Percentiles rank a stretch among this genome's conserved stretches.
These are phyloP conservation scores for Idaea straminata DNA, from an alignment of 2,888 invertebrate species.

Conservation along the genomic window DNA sequence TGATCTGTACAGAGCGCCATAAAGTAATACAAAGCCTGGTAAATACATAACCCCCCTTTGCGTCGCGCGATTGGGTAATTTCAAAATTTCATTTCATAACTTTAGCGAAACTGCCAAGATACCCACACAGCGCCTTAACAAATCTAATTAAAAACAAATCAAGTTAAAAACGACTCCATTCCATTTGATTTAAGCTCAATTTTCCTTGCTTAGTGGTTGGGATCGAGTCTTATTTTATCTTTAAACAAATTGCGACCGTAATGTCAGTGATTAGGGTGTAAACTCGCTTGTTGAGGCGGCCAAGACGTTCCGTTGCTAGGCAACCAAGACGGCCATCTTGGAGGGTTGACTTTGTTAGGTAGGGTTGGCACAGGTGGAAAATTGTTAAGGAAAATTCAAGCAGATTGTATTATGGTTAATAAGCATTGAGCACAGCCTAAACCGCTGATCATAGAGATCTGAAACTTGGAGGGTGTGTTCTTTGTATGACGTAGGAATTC, in stretches of 20 bases:
- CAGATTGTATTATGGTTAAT: no score
- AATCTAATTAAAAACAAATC: not conserved
- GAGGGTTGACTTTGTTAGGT: slow-evolving; percentile 51
- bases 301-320: slow-evolving; percentile 57
- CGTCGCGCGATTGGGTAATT: no score
- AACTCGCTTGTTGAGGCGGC: slow-evolving; percentile 28
- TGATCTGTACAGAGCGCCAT: no score
- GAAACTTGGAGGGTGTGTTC: no score
- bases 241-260: slow-evolving; percentile 26
- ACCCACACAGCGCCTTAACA: not conserved
- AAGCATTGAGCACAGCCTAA: no score
- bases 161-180: not conserved
- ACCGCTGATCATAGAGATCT: no score
- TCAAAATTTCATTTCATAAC: no score
- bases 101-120: not conserved
- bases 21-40: no score
- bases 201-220: not conserved
- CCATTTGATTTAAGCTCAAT: not conserved
- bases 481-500: no score
- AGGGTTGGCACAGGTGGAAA: slow-evolving; percentile 51
- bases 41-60: no score
- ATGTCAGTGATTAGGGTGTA: slow-evolving; percentile 32
- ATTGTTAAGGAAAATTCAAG: slow-evolving; percentile 16
- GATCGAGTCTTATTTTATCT: not conserved
- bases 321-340: slow-evolving; percentile 69